A percentile compares a stretch with the other conserved stretches of the same genome.
Conservation (phyloP, 2,113 vertebrate species). For the Manacus vitellinus region DNA sequence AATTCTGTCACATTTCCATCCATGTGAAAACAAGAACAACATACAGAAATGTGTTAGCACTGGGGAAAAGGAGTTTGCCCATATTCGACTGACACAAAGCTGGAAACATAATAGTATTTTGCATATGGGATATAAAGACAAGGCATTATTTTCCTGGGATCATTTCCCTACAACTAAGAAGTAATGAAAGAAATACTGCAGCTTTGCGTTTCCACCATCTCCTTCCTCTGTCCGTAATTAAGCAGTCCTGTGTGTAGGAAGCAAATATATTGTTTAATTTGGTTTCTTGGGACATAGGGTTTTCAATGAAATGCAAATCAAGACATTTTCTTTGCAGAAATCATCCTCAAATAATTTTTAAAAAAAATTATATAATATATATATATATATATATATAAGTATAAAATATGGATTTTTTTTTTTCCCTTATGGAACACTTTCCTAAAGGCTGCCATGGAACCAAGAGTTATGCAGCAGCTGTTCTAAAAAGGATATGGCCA, state of each 20-base stretch:
- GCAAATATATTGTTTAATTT: neutral
- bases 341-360: conserved; percentile 10
- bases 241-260: neutral
- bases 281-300: neutral
- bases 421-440: conserved; percentile 20
- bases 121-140: neutral
- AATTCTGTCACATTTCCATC: neutral
- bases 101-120: neutral
- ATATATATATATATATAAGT: neutral
- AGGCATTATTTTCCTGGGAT: neutral
- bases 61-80: neutral
- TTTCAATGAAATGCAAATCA: conserved; percentile 40
- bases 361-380: too few species aligned
- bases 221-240: neutral
- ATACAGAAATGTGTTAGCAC: neutral
- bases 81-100: neutral
- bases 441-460: conserved; percentile 56
- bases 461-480: conserved; percentile 31
- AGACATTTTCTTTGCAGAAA: conserved; percentile 21
- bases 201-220: neutral
- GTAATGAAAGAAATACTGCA: neutral
- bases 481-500: conserved; percentile 54
- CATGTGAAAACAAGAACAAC: neutral
- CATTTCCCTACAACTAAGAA: neutral
- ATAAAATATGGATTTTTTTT: neutral